Evolutionary conservation across 2,888 invertebrate species (phyloP).

Genomic region (Gryllus longicercus): DNA sequence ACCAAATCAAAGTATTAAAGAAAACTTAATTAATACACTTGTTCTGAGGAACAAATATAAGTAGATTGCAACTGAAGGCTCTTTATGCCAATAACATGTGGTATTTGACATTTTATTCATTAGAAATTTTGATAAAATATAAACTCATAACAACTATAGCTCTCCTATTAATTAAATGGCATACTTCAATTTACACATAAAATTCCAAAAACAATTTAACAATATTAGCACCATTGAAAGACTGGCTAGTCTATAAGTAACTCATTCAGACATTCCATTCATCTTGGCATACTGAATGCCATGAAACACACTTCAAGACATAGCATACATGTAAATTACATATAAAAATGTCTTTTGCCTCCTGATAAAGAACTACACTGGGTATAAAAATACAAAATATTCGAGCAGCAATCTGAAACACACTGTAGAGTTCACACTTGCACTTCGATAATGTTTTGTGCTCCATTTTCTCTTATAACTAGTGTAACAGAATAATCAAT

Average conservation of each 20-base stretch:
- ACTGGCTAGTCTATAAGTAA: neutral
- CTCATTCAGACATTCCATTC: neutral
- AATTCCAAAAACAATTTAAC: neutral
- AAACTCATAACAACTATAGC: slow-evolving; percentile 2
- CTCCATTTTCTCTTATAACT: neutral
- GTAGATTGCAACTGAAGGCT: no score
- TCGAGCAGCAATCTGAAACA: neutral
- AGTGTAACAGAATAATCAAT: slow-evolving; percentile 25
- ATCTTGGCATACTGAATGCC: no score
- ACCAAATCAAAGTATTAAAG: no score
- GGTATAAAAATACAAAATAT: neutral
- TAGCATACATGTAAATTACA: neutral
- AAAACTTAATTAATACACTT: no score
- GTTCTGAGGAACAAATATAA: no score
- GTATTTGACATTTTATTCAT: no score
- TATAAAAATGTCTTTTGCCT: neutral
- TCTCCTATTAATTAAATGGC: neutral
- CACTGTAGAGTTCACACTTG: neutral
- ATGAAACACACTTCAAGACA: neutral
- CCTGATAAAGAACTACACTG: neutral
- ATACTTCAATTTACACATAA: neutral
- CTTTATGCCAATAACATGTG: neutral
- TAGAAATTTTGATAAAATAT: neutral
- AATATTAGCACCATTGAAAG: neutral
- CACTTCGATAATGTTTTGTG: neutral